phyloP scores from a whole-genome alignment of 2,888 invertebrate genomes.

The Oegoconia quadripuncta region DNA sequence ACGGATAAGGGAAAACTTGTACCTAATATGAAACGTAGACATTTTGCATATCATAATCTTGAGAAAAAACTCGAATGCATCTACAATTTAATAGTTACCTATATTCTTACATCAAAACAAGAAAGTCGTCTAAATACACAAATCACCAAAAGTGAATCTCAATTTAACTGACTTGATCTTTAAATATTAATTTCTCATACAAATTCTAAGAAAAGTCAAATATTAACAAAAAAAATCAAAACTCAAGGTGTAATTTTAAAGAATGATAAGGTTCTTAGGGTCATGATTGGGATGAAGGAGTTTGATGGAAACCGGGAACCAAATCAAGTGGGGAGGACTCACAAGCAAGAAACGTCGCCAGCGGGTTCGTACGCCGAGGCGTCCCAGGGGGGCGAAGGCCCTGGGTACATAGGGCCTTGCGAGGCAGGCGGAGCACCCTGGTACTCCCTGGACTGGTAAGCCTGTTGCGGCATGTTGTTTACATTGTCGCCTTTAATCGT shows the following conservation, averaged over 20 bases:
- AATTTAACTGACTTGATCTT: too few relatives aligned
- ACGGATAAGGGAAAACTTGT: conserved; percentile 11
- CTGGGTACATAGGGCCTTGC: conserved; percentile 53
- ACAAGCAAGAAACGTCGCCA: conserved; percentile 75
- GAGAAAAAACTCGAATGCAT: too few relatives aligned
- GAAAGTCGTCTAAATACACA: neutral
- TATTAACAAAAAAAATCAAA: conserved; percentile 5
- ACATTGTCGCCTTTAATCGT: conserved; percentile 75
- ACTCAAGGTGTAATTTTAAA: conserved; percentile 13
- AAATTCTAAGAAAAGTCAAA: conserved; percentile 11
- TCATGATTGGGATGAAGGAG: conserved; percentile 24
- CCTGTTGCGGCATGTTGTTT: conserved; percentile 72
- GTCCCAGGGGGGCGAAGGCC: conserved; percentile 60
- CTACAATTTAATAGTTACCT: too few relatives aligned
- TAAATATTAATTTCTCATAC: too few relatives aligned
- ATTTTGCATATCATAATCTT: neutral
- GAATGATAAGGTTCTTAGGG: conserved; percentile 8
- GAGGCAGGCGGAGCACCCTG: conserved; percentile 49
- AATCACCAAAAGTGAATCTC: neutral
- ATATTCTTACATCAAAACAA: neutral
- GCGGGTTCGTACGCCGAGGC: conserved; percentile 70
- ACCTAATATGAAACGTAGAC: conserved; percentile 15
- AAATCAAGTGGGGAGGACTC: conserved; percentile 71
- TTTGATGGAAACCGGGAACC: conserved; percentile 39
- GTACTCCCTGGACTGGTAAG: conserved; percentile 64